These are phyloP conservation scores for Zaprionus ghesquierei DNA, from an alignment of 1,140 invertebrate species.

Conservation along the genomic window DNA sequence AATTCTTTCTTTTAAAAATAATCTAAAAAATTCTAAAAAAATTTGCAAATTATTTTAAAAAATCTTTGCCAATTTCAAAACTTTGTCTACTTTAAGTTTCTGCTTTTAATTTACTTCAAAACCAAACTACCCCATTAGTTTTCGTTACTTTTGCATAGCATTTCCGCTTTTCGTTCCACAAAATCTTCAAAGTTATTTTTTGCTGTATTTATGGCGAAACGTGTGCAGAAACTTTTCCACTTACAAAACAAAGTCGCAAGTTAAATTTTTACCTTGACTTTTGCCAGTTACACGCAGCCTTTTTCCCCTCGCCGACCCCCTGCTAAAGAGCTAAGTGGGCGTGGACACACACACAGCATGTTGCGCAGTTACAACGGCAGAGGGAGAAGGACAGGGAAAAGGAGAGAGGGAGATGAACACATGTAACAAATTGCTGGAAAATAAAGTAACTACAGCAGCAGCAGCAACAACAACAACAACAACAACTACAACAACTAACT, in stretches of 20 bases:
- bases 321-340: too few species aligned
- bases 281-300: constrained; percentile 14
- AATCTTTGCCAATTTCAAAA: too few species aligned
- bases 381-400: constrained; percentile 8
- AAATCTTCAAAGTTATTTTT: constrained; percentile 9
- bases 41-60: too few species aligned
- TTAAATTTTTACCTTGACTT: constrained; percentile 72
- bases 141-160: constrained; percentile 9
- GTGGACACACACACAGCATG: constrained; percentile 15
- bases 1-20: too few species aligned
- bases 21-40: too few species aligned
- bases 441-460: constrained; percentile 50
- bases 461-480: not conserved
- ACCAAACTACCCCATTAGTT: not conserved
- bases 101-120: not conserved
- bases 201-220: constrained; percentile 55
- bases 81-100: too few species aligned
- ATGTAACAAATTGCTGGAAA: constrained; percentile 66
- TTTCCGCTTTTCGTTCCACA: constrained; percentile 17
- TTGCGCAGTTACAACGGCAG: constrained; percentile 11
- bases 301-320: too few species aligned
- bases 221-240: constrained; percentile 73
- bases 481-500: not conserved
- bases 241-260: constrained; percentile 65
- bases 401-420: not conserved